These are phyloP conservation scores for Drosophila nebulosa DNA, from an alignment of 1,140 invertebrate genomes.

Conservation along the genomic window DNA sequence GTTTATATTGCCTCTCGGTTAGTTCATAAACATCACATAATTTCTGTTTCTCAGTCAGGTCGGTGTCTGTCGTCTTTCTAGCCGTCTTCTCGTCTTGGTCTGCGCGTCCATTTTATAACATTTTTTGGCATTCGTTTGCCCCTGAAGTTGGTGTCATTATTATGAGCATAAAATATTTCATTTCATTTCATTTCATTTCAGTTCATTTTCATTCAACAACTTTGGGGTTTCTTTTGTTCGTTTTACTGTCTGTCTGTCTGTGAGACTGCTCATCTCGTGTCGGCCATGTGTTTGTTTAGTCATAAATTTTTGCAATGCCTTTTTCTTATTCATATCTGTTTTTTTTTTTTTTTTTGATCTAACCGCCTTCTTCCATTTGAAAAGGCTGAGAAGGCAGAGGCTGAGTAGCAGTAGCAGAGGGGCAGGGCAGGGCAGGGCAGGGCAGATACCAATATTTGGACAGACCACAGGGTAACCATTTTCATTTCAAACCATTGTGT, in stretches of 20 bases:
- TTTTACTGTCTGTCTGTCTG: slow-evolving; percentile 7
- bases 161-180: slow-evolving; percentile 77
- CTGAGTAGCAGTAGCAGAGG: too few species aligned
- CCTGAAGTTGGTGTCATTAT: slow-evolving; percentile 72
- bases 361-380: slow-evolving; percentile 31
- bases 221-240: slow-evolving; percentile 14
- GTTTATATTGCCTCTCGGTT: slow-evolving; percentile 53
- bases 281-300: slow-evolving; percentile 39
- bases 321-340: slow-evolving; percentile 22
- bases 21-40: slow-evolving; percentile 77
- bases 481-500: neutral
- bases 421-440: too few species aligned
- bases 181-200: slow-evolving; percentile 67
- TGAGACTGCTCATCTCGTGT: slow-evolving; percentile 30
- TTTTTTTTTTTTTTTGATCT: slow-evolving; percentile 44
- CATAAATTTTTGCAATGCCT: slow-evolving; percentile 49
- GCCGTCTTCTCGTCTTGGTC: slow-evolving; percentile 10
- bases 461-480: neutral
- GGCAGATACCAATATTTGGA: neutral
- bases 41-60: slow-evolving; percentile 19
- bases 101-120: slow-evolving; percentile 63
- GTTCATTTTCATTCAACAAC: slow-evolving; percentile 53
- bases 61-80: neutral
- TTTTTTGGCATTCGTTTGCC: slow-evolving; percentile 53
- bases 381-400: slow-evolving; percentile 12